Evolutionary conservation across 2,797 vertebrate genomes (phyloP).

Genomic region (Helostoma temminkii): DNA sequence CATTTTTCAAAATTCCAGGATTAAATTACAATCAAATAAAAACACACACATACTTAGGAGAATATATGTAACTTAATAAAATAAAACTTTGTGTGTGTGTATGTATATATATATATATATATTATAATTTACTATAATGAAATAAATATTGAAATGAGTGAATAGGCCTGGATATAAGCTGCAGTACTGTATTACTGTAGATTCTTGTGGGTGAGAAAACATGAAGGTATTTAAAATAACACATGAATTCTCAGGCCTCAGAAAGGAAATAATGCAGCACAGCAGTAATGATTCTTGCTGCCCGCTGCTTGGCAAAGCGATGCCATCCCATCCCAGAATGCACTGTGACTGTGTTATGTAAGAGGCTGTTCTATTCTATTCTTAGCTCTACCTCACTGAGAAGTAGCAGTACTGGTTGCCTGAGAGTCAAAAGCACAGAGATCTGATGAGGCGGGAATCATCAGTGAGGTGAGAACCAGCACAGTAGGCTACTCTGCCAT

Average conservation of each 20-base stretch:
- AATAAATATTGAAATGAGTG: too few relatives aligned
- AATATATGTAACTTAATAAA: too few relatives aligned
- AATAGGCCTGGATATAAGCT: too few relatives aligned
- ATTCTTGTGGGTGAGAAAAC: not conserved
- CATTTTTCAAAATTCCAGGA: too few relatives aligned
- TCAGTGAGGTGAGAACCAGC: conserved; percentile 68
- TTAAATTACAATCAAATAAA: too few relatives aligned
- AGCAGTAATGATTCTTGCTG: conserved; percentile 51
- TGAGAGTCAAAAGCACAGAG: conserved; percentile 76
- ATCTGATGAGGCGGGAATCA: conserved; percentile 76
- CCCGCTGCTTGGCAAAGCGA: conserved; percentile 62
- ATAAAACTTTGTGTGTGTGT: too few relatives aligned
- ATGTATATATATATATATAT: too few relatives aligned
- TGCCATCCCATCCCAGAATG: conserved; percentile 82
- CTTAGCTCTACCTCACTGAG: conserved; percentile 84
- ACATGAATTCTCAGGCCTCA: not conserved
- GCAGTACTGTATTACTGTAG: not conserved
- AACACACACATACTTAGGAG: too few relatives aligned
- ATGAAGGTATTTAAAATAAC: not conserved
- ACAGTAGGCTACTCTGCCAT: conserved; percentile 66
- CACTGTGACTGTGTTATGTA: conserved; percentile 82
- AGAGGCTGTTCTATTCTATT: conserved; percentile 85
- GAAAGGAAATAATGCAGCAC: conserved; percentile 51
- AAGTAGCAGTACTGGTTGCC: conserved; percentile 73
- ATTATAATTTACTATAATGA: too few relatives aligned